Evolutionary conservation across 2,113 vertebrate genomes (phyloP), one percentile per base, ranked within the genome.

Genomic region (Mellivora capensis): DNA sequence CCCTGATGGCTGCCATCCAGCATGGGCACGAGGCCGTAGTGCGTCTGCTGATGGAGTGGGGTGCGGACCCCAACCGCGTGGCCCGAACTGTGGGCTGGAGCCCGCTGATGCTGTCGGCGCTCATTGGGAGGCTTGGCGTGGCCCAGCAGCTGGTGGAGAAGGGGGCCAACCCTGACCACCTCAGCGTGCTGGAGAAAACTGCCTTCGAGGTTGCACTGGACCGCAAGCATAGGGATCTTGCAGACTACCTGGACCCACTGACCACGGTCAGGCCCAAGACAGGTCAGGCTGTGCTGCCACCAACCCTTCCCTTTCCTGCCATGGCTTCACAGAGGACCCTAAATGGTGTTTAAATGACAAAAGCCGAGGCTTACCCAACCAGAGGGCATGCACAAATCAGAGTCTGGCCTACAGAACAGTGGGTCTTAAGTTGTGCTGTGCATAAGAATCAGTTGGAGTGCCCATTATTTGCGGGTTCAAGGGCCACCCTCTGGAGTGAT

Each of bases 181-280:
- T 99, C 93, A 99, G 99, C 0, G 99, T 99, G 10, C 98, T 99
- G 82, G 99, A 99, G 95, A 99, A 99, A 98, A 99, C 99, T 0
- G 99, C 99, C 29, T 99, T 99, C 74, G 99, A 99, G 98, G 98
- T 99, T 1, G 99, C 99, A 7, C 98, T 99, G 92, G 99, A 99
- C 97, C 98, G 99, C 54, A 99, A 99, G 62, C 99, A 99, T 97
- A 99, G 99, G 98, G 99, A 99, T 85, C 98, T 99, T 94, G 99
- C 99, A 83, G 98, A 98, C 84, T 99, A 99, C 90, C 98, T 99
- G 98, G 99, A 99, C 98, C 98, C 99, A 49, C 98, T 99, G 96
- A 99, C 99, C 86, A 99, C 99, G 0, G 98, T 99, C 91, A 98
- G 99, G 81, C 99, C 99, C 5, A 99, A 99, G 97, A 98, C 99